A percentile compares a stretch with the other conserved stretches of the same genome.
phyloP scores from a whole-genome alignment of 2,888 invertebrate genomes.

The Sphaeridia pumilis region DNA sequence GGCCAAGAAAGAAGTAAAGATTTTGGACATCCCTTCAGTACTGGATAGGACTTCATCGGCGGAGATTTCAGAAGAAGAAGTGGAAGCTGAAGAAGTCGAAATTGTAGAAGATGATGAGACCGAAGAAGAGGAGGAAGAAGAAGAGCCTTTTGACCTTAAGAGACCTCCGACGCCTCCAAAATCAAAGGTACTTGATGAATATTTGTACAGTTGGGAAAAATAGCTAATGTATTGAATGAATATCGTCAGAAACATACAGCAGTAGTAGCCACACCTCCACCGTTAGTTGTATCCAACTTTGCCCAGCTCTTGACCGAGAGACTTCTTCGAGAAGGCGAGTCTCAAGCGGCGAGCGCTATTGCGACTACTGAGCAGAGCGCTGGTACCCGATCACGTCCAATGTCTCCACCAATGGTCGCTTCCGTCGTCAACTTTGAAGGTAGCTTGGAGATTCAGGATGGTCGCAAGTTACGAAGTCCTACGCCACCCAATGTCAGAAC shows the following conservation, averaged over 20 bases:
- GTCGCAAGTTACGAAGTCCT: constrained; percentile 11
- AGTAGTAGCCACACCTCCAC: not conserved
- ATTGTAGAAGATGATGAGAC: constrained; percentile 34
- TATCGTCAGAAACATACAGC: not conserved
- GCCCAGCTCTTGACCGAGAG: constrained; percentile 2
- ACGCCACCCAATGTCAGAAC: constrained; percentile 12
- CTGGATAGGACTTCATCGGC: constrained; percentile 20
- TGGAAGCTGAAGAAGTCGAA: constrained; percentile 36
- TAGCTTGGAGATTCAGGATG: constrained; percentile 11
- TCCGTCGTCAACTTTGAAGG: constrained; percentile 13
- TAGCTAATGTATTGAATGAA: no score
- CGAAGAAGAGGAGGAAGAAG: constrained; percentile 39
- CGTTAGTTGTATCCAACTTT: constrained; percentile 7
- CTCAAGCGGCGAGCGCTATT: constrained; percentile 5
- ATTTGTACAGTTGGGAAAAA: no score
- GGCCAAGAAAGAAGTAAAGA: constrained; percentile 27
- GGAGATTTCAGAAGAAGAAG: constrained; percentile 37
- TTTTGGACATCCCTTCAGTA: constrained; percentile 13
- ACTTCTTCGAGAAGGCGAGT: constrained; percentile 4
- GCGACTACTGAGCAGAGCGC: no score
- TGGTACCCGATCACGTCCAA: not conserved
- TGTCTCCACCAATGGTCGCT: not conserved
- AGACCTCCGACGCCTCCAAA: constrained; percentile 38
- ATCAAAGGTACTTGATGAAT: constrained; percentile 13
- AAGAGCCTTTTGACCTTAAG: no score